Evolutionary conservation across 2,888 invertebrate species (phyloP).

Genomic region (Caenorhabditis uteleia): DNA sequence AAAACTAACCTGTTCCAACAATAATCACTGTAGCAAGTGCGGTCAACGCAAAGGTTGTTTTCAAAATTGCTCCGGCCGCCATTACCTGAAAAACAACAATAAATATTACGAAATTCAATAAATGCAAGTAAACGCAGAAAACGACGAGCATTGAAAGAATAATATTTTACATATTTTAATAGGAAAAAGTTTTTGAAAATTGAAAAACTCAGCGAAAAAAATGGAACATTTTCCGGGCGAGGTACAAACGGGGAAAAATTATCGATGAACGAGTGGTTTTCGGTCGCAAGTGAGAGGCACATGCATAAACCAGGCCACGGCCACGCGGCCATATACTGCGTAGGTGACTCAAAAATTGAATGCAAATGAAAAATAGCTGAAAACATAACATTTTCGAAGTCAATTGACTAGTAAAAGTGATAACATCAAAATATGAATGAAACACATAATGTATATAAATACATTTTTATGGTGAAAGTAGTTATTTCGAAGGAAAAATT

Average conservation of each 20-base stretch:
- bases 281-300: conserved; percentile 19
- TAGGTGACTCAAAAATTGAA: too few species aligned
- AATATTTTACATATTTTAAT: too few species aligned
- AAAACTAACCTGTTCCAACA: conserved; percentile 59
- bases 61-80: conserved; percentile 60
- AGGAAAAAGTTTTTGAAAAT: too few species aligned
- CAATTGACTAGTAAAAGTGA: too few species aligned
- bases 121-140: background rate
- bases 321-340: too few species aligned
- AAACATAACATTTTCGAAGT: too few species aligned
- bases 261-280: conserved; percentile 43
- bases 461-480: too few species aligned
- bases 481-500: too few species aligned
- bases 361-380: too few species aligned
- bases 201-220: conserved; percentile 5
- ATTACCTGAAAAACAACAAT: conserved; percentile 28
- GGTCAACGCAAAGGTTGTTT: conserved; percentile 57
- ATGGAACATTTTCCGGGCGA: conserved; percentile 5
- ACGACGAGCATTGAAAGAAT: too few species aligned
- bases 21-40: conserved; percentile 48
- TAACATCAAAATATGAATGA: too few species aligned
- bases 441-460: too few species aligned
- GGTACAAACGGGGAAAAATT: conserved; percentile 15
- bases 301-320: conserved; percentile 30
- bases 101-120: background rate